These are phyloP conservation scores for Phyto melanocephala DNA, from an alignment of 2,888 invertebrate species.

Conservation along the genomic window DNA sequence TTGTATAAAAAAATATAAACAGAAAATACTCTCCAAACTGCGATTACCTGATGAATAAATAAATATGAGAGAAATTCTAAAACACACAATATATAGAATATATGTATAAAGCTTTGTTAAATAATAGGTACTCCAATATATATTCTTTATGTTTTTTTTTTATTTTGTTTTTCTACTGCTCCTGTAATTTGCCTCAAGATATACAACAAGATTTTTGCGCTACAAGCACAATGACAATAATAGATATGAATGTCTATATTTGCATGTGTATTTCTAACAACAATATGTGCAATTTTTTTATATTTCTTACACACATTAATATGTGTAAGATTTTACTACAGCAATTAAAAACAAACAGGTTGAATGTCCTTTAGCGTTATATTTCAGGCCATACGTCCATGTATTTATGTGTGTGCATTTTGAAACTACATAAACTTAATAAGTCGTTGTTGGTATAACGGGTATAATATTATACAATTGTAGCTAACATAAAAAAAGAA, in stretches of 20 bases:
- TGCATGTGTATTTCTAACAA: background rate
- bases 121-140: constrained; percentile 25
- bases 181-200: background rate
- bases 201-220: constrained; percentile 26
- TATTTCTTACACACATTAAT: no score
- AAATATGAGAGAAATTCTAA: no score
- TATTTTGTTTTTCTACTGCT: background rate
- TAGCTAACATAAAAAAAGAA: background rate
- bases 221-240: constrained; percentile 19
- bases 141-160: background rate
- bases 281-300: background rate
- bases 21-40: no score
- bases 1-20: no score
- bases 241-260: background rate
- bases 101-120: no score
- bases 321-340: background rate
- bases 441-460: constrained; percentile 42
- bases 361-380: constrained; percentile 58
- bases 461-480: constrained; percentile 40
- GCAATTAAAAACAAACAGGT: constrained; percentile 46
- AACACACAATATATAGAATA: no score
- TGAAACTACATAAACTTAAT: constrained; percentile 34
- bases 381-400: background rate
- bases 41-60: no score
- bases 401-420: background rate